Evolutionary conservation across 1,140 invertebrate species (phyloP).

Genomic region (Lasaia peninsularis): DNA sequence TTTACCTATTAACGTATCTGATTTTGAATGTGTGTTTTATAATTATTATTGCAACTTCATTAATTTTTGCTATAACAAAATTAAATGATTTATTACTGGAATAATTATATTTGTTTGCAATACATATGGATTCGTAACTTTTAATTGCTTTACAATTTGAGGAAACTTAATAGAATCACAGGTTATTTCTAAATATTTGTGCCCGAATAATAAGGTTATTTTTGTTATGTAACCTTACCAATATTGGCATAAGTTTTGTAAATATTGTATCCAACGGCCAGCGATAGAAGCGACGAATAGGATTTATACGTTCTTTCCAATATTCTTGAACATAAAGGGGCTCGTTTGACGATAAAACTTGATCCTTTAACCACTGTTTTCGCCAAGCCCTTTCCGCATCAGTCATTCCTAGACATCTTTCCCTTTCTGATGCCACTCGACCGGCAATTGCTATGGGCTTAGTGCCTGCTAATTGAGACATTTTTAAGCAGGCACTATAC

Average conservation of each 20-base stretch:
- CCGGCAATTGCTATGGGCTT: constrained; percentile 85
- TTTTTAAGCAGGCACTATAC: constrained; percentile 31
- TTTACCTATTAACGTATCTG: too few species aligned
- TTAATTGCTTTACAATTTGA: too few species aligned
- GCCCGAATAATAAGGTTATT: constrained; percentile 34
- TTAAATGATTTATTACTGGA: too few species aligned
- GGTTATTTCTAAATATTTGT: background rate
- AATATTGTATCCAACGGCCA: constrained; percentile 83
- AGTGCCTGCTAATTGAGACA: constrained; percentile 68
- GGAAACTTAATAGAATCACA: too few species aligned
- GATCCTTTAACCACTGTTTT: constrained; percentile 90
- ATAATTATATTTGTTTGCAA: too few species aligned
- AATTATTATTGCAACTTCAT: too few species aligned
- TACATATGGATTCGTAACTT: too few species aligned
- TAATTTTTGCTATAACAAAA: too few species aligned
- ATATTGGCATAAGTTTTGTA: constrained; percentile 64
- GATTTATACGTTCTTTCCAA: constrained; percentile 84
- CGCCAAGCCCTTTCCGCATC: constrained; percentile 89
- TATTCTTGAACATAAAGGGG: constrained; percentile 82
- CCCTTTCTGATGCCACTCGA: constrained; percentile 84
- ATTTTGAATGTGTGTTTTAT: too few species aligned
- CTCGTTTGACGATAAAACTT: constrained; percentile 85
- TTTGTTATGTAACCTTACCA: constrained; percentile 78
- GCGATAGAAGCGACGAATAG: constrained; percentile 86
- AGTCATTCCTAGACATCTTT: constrained; percentile 89